These are phyloP conservation scores for Scolopax rusticola DNA, from an alignment of 2,797 vertebrate genomes.

Conservation along the genomic window DNA sequence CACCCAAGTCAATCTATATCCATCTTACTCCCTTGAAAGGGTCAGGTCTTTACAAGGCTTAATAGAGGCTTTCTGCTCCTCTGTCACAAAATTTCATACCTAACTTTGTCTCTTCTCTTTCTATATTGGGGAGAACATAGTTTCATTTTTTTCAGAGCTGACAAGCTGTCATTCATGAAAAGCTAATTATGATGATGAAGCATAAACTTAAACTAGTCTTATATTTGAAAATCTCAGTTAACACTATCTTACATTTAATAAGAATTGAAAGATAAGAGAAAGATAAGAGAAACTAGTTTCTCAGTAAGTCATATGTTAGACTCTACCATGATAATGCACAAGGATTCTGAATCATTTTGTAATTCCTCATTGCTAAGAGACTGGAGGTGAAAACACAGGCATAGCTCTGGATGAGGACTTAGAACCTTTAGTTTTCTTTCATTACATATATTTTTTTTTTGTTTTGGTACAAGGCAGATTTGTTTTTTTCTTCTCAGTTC, in stretches of 20 bases:
- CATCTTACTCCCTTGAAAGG: neutral
- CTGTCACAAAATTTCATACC: neutral
- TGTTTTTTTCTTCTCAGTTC: neutral
- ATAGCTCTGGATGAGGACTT: neutral
- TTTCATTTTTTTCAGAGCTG: neutral
- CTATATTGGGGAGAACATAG: fast-evolving
- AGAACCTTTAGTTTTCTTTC: neutral
- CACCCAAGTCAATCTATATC: neutral
- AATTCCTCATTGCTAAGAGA: neutral
- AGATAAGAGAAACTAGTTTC: neutral
- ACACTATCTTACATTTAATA: neutral
- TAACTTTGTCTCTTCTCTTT: neutral
- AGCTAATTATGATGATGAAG: neutral
- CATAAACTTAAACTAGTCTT: neutral
- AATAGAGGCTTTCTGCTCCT: neutral
- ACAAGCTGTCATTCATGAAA: neutral
- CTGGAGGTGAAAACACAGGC: neutral
- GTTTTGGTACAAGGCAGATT: neutral
- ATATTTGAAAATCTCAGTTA: neutral
- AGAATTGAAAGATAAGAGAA: neutral
- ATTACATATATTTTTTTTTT: neutral
- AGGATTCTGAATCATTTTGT: neutral
- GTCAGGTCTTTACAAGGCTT: neutral
- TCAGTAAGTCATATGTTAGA: neutral
- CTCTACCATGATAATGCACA: neutral